These are phyloP conservation scores for Theristicus caerulescens DNA, from an alignment of 2,113 vertebrate species.

Conservation along the genomic window DNA sequence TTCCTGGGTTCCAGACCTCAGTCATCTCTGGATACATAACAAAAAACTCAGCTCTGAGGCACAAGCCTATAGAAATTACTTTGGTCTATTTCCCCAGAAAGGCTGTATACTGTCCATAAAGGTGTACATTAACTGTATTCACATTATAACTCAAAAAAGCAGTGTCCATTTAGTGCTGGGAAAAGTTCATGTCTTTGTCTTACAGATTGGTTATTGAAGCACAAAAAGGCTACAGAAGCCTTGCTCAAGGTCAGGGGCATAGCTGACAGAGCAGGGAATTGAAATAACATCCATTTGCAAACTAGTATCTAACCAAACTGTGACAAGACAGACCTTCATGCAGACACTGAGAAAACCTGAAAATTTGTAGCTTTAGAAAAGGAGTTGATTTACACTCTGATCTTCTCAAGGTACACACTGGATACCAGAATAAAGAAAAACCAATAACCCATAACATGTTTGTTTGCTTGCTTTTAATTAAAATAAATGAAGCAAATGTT, in stretches of 20 bases:
- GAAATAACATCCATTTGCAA: neutral
- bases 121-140: constrained; percentile 35
- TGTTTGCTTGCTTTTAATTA: neutral
- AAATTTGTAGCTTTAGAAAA: neutral
- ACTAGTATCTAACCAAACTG: neutral
- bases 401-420: neutral
- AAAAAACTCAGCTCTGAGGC: neutral
- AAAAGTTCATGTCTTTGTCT: neutral
- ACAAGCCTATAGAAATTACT: neutral
- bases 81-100: neutral
- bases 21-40: neutral
- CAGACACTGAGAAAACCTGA: neutral
- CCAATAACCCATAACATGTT: neutral
- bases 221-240: neutral
- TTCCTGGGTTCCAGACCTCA: neutral
- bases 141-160: neutral
- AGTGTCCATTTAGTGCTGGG: neutral
- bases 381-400: neutral
- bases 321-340: neutral
- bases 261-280: neutral
- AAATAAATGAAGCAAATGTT: neutral
- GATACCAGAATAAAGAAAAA: neutral
- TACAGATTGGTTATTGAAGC: neutral
- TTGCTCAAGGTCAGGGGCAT: neutral
- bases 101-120: neutral